Evolutionary conservation across 2,113 vertebrate genomes (phyloP).

Genomic region (Cercocebus atys): DNA sequence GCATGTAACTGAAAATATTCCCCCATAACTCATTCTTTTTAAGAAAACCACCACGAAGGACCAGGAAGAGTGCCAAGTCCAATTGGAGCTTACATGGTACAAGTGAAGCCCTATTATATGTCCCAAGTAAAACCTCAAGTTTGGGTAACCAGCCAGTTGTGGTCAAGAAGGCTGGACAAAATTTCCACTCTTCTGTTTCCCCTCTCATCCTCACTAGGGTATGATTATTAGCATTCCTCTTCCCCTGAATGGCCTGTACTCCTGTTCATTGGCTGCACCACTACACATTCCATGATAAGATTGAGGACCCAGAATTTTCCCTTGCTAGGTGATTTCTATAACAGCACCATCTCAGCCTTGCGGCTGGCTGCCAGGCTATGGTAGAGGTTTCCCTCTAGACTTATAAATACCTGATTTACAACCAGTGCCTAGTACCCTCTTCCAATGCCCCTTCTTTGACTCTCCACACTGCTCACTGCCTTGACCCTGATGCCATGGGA

Average conservation of each 20-base stretch:
- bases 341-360: not conserved
- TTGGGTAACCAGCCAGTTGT: conserved; percentile 19
- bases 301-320: not conserved
- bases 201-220: not conserved
- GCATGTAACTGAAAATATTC: conserved; percentile 10
- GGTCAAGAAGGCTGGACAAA: conserved; percentile 20
- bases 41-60: conserved; percentile 48
- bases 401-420: not conserved
- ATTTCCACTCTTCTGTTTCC: not conserved
- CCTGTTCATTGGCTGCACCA: not conserved
- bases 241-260: not conserved
- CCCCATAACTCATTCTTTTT: conserved; percentile 37
- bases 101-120: not conserved
- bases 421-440: not conserved
- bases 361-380: not conserved
- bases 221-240: not conserved
- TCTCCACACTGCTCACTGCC: not conserved
- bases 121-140: conserved; percentile 28
- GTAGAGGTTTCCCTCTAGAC: rapidly evolving
- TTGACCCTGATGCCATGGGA: not conserved
- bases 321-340: not conserved
- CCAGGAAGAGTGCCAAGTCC: conserved; percentile 28
- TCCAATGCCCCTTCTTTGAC: not conserved
- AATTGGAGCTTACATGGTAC: not conserved
- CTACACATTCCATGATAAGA: not conserved